Percentiles rank a stretch among this genome's conserved stretches.
Conservation (phyloP, 2,797 vertebrate genomes). For the Microhierax caerulescens region DNA sequence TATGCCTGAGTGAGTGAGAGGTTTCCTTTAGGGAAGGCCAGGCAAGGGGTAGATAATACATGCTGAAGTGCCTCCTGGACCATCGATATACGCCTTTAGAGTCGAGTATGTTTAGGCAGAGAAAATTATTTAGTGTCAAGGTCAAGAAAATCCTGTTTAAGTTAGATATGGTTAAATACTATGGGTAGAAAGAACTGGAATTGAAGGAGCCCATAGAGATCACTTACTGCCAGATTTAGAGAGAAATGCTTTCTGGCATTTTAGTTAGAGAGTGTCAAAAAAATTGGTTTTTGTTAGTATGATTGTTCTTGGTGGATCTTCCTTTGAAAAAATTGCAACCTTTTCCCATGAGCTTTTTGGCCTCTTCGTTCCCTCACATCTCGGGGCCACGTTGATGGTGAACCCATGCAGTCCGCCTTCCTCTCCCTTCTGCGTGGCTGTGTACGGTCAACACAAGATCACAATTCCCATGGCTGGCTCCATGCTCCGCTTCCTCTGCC, state of each 20-base stretch:
- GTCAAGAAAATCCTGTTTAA: neutral
- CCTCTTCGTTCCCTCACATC: neutral
- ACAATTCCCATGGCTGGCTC: neutral
- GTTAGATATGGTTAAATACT: neutral
- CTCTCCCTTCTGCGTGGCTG: neutral
- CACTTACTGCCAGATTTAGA: neutral
- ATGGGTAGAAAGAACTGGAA: neutral
- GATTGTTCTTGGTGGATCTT: neutral
- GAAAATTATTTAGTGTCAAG: neutral
- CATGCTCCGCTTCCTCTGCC: neutral
- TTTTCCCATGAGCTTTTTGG: neutral
- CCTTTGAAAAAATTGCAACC: neutral
- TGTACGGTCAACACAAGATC: fast-evolving
- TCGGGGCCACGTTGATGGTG: neutral
- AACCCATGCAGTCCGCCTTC: neutral
- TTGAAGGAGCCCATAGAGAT: neutral
- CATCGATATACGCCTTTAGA: neutral
- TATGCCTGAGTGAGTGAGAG: neutral
- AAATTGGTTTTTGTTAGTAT: fast-evolving
- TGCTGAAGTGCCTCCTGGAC: neutral
- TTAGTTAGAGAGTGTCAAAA: neutral
- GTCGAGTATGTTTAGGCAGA: neutral
- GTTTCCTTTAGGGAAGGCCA: neutral
- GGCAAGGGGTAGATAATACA: neutral
- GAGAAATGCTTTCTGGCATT: neutral